Conservation (phyloP, 1,140 invertebrate genomes). For the Cydia fagiglandana region DNA sequence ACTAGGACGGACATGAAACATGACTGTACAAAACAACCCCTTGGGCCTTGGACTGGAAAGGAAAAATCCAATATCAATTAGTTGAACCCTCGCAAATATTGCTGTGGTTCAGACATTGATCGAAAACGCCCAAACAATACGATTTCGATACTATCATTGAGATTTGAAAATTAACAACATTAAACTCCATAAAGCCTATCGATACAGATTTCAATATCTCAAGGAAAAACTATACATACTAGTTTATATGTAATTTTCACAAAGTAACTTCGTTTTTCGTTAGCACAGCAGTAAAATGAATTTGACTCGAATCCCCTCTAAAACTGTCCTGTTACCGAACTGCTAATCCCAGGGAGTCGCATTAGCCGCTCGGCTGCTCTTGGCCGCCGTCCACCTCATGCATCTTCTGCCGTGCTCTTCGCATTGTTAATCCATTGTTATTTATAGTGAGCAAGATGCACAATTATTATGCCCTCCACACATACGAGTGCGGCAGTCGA, state of each 20-base stretch:
- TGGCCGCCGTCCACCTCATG: slow-evolving; percentile 64
- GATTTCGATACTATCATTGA: no score
- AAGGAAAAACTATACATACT: no score
- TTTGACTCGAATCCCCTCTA: slow-evolving; percentile 39
- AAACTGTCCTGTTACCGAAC: slow-evolving; percentile 61
- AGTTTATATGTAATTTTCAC: no score
- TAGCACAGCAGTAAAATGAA: background rate
- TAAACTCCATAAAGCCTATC: no score
- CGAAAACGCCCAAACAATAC: no score
- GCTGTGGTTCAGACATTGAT: no score
- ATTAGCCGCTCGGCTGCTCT: slow-evolving; percentile 60
- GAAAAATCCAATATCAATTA: no score
- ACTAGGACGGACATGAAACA: background rate
- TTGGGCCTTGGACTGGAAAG: no score
- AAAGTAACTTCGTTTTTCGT: background rate
- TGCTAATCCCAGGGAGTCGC: slow-evolving; percentile 56
- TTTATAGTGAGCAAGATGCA: slow-evolving; percentile 62
- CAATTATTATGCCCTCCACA: slow-evolving; percentile 47
- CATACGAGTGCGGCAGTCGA: background rate
- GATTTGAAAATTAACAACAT: no score
- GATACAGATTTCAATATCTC: no score
- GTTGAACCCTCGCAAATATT: no score
- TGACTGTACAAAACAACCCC: background rate
- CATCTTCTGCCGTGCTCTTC: slow-evolving; percentile 53
- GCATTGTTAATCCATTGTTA: slow-evolving; percentile 69